Conservation (phyloP, 2,888 invertebrate genomes). For the Drosophila greeni region DNA sequence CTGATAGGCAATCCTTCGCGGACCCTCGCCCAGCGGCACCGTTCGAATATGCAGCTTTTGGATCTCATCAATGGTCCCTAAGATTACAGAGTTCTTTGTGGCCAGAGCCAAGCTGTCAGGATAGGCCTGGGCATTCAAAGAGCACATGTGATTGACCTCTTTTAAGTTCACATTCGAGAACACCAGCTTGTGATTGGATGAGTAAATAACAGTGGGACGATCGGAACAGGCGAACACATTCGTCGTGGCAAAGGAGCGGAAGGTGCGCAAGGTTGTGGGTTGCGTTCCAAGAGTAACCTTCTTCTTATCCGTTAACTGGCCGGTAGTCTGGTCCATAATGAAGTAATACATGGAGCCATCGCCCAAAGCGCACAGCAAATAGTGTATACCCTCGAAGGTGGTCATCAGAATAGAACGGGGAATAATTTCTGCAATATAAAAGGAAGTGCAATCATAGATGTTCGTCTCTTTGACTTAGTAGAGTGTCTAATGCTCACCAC, state of each 20-base stretch:
- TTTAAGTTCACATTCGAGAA: conserved; percentile 98
- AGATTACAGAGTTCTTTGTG: conserved; percentile 82
- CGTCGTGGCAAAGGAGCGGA: conserved; percentile 92
- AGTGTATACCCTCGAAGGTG: conserved; percentile 93
- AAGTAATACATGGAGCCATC: conserved; percentile 99
- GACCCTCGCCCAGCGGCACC: conserved; percentile 96
- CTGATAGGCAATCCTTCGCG: conserved; percentile 96
- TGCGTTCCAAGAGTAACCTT: conserved; percentile 98
- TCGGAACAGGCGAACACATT: conserved; percentile 99
- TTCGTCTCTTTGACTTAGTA: too few species aligned
- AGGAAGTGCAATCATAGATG: background rate
- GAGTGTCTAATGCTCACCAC: conserved; percentile 80
- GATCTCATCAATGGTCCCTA: conserved; percentile 99
- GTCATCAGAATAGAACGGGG: conserved; percentile 97
- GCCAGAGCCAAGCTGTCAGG: conserved; percentile 85
- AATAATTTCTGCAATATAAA: conserved; percentile 88
- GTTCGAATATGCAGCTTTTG: conserved; percentile 98
- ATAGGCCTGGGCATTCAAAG: conserved; percentile 95
- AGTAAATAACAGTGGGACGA: conserved; percentile 98
- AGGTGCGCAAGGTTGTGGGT: conserved; percentile 94
- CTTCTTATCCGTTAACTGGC: conserved; percentile 91
- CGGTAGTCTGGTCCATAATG: conserved; percentile 86
- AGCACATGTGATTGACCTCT: conserved; percentile 98
- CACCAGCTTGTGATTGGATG: conserved; percentile 98
- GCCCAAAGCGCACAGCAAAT: conserved; percentile 94